Evolutionary conservation across 2,797 vertebrate genomes (phyloP), one percentile per base, ranked within the genome.

Genomic region (Sphaeramia orbicularis): DNA sequence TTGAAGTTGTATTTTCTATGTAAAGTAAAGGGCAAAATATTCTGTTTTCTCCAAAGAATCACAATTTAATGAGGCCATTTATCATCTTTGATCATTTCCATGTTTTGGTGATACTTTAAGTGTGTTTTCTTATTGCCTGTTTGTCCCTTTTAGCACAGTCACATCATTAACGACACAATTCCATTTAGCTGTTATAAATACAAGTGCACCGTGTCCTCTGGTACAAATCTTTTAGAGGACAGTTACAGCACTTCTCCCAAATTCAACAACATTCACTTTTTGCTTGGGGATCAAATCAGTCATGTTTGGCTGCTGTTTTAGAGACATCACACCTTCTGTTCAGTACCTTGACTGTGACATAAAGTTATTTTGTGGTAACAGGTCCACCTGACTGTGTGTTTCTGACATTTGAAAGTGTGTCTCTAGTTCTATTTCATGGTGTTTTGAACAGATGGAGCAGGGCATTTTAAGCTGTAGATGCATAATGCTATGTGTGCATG

Each of bases 391-490:
- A 30, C 41, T 62, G 37, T 32, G 30, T 35, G 7, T 27, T 18
- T 18, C 32, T 57, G n/a, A 57, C 41, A 41, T 66, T 65, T 83
- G 37, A 36, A 12, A 52, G 36, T 47, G n/a, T 0, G 1, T 41
- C 18, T 72, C 48, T 54, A 57, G 32, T 53, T 72, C 7, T 8
- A 52, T 71, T 76, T 58, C 43, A 45, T 52, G 51, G n/a, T 19
- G 37, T 41, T 37, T 51, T 18, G 6, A 69, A 40, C 30, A 76
- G 67, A 83, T 65, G 14, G 58, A 54, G 53, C 42, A 52, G 50
- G 43, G 68, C 62, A 75, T 52, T 41, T 63, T 49, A 81, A 70
- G 44, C 62, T 11, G 16, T 21, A n/a, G n/a, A 74, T 70, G 27
- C 24, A 49, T 57, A 35, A 50, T 49, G 6, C 18, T 42, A 24